These are phyloP conservation scores for Xenops minutus DNA, from an alignment of 2,797 vertebrate genomes.

Conservation along the genomic window DNA sequence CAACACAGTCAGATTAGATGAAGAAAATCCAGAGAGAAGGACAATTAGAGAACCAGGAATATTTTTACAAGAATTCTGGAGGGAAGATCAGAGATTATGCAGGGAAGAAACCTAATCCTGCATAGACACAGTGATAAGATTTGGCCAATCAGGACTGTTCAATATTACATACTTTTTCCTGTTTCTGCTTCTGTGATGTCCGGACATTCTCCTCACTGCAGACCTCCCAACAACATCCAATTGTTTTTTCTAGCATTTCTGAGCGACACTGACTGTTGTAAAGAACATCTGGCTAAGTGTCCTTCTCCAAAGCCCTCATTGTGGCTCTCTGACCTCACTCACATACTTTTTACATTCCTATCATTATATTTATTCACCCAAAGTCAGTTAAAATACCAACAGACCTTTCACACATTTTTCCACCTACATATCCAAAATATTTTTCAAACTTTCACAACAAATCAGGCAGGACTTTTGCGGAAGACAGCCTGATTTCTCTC, in stretches of 20 bases:
- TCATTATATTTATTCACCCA: not conserved
- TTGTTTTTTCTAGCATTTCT: slow-evolving; percentile 37
- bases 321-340: slow-evolving; percentile 11
- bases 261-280: not conserved
- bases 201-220: not conserved
- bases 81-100: not conserved
- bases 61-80: not conserved
- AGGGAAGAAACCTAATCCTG: not conserved
- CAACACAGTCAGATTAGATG: accelerated
- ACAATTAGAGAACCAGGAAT: not conserved
- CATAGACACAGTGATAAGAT: not conserved
- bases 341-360: not conserved
- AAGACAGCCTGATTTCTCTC: not conserved
- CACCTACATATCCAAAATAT: not conserved
- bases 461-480: not conserved
- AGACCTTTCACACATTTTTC: not conserved
- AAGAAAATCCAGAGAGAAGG: not conserved
- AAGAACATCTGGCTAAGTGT: slow-evolving; percentile 28
- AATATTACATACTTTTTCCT: not conserved
- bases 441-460: not conserved
- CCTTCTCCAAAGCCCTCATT: slow-evolving; percentile 14
- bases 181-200: not conserved
- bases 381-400: not conserved
- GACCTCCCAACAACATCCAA: slow-evolving; percentile 27
- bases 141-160: not conserved